phyloP scores from a whole-genome alignment of 2,113 vertebrate genomes.

The Conger conger region DNA sequence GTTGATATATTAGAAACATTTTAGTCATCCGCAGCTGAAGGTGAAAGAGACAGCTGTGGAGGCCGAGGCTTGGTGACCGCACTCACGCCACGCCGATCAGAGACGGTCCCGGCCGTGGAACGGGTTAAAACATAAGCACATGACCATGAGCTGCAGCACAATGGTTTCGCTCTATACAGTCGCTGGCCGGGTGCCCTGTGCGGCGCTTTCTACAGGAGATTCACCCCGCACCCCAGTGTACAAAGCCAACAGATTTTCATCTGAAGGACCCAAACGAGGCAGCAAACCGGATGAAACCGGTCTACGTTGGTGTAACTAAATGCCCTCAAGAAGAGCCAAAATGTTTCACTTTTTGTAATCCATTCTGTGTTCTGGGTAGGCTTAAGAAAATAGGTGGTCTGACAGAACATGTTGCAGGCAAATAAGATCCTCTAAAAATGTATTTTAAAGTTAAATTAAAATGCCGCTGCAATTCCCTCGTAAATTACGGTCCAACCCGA shows the following conservation, averaged over 20 bases:
- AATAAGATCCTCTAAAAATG: not conserved
- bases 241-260: slow-evolving; percentile 24
- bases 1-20: not conserved
- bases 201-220: not conserved
- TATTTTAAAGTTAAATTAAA: too few relatives aligned
- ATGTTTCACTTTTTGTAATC: slow-evolving; percentile 12
- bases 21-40: not conserved
- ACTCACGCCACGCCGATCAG: too few relatives aligned
- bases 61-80: too few relatives aligned
- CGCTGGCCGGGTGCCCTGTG: not conserved
- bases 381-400: not conserved
- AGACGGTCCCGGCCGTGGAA: not conserved
- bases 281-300: slow-evolving; percentile 38
- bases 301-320: slow-evolving; percentile 32
- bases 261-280: slow-evolving; percentile 24
- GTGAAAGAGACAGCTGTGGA: not conserved
- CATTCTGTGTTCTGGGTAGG: not conserved
- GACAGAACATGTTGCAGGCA: not conserved
- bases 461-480: too few relatives aligned
- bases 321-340: slow-evolving; percentile 13
- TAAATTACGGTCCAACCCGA: too few relatives aligned
- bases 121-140: not conserved
- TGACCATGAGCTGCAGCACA: not conserved
- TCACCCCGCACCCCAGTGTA: not conserved
- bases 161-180: not conserved